A percentile compares a stretch with the other conserved stretches of the same genome.
These are phyloP conservation scores for Panulirus ornatus DNA, from an alignment of 1,140 invertebrate genomes.

Conservation along the genomic window DNA sequence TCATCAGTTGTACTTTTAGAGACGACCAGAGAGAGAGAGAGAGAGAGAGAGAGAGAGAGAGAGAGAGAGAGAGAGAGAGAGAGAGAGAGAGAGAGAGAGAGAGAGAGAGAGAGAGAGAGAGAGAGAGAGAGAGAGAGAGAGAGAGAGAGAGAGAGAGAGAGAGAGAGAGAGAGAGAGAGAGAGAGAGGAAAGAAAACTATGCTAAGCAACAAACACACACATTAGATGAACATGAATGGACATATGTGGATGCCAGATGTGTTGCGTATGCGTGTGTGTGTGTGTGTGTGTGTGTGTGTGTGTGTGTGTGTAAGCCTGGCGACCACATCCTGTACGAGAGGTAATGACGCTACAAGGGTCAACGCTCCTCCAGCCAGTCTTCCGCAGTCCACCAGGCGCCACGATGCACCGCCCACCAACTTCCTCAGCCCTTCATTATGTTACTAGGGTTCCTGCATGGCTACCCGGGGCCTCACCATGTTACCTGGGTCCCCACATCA, in stretches of 20 bases:
- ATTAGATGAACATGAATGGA: background rate
- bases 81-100: background rate
- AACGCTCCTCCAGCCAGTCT: too few species aligned
- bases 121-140: background rate
- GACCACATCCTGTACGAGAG: too few species aligned
- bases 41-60: background rate
- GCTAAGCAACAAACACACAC: background rate
- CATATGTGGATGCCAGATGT: background rate
- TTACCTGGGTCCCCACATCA: too few species aligned
- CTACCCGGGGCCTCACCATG: too few species aligned
- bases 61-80: background rate
- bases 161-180: background rate
- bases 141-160: constrained; percentile 1
- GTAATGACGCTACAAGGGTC: too few species aligned
- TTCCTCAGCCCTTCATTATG: too few species aligned
- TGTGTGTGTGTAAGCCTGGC: background rate
- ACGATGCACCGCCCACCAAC: too few species aligned
- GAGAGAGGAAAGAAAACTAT: background rate
- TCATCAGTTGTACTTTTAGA: too few species aligned
- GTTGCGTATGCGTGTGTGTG: background rate
- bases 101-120: background rate
- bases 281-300: background rate
- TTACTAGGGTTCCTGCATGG: too few species aligned
- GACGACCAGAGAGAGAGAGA: background rate
- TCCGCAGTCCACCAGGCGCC: too few species aligned